phyloP scores from a whole-genome alignment of 2,888 invertebrate genomes.

The Dorcus parallelipipedus region DNA sequence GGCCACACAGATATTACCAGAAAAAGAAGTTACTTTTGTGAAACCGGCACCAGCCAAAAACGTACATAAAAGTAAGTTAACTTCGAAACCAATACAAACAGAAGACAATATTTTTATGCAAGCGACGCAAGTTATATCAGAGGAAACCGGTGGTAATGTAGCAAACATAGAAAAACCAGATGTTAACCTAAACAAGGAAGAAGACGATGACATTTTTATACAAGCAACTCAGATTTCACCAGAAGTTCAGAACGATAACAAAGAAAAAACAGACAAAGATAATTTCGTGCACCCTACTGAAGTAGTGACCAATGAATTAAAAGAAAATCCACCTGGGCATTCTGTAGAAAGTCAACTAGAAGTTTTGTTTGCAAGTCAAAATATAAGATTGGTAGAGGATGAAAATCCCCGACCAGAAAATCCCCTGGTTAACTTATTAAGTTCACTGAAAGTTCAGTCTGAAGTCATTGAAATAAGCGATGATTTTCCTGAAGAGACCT shows the following conservation, averaged over 20 bases:
- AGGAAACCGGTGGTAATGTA: not conserved
- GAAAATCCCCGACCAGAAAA: conserved; percentile 23
- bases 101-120: conserved; percentile 10
- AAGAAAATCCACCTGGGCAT: not conserved
- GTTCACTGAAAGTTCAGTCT: conserved; percentile 3
- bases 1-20: conserved; percentile 6
- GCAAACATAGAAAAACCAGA: not conserved
- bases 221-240: conserved; percentile 13
- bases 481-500: not conserved
- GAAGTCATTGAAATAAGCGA: not conserved
- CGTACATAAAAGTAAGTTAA: not conserved
- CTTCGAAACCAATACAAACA: not conserved
- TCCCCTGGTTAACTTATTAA: conserved; percentile 24
- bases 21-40: not conserved
- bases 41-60: not conserved
- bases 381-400: conserved; percentile 13
- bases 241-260: not conserved
- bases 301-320: not conserved
- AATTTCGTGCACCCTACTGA: conserved; percentile 2
- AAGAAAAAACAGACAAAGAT: not conserved
- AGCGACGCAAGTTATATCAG: conserved; percentile 11
- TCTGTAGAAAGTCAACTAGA: conserved; percentile 32
- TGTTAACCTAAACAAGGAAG: not conserved
- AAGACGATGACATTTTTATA: conserved; percentile 12
- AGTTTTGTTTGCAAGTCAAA: conserved; percentile 31